Conservation (phyloP, 2,113 vertebrate genomes). For the Isurus oxyrinchus region DNA sequence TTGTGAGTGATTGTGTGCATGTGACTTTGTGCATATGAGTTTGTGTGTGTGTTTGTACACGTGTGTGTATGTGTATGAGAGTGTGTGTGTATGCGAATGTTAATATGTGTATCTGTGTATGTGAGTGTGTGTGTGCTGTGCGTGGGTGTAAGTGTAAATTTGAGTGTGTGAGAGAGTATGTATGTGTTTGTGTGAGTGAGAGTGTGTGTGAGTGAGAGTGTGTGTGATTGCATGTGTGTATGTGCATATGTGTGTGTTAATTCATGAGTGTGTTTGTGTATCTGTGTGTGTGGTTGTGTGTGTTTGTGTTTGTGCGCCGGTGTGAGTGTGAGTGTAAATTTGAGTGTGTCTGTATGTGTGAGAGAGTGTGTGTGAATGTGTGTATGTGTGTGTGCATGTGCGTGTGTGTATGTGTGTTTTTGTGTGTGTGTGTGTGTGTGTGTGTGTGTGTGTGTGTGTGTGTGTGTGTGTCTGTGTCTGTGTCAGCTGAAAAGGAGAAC, state of each 20-base stretch:
- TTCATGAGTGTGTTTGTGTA: too few relatives aligned
- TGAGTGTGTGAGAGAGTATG: background rate
- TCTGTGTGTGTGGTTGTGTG: background rate
- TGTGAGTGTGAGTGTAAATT: too few relatives aligned
- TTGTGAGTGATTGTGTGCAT: too few relatives aligned
- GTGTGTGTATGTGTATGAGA: too few relatives aligned
- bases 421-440: background rate
- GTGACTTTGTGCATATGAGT: too few relatives aligned
- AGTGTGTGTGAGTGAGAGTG: background rate
- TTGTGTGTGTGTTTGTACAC: too few relatives aligned
- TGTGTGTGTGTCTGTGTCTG: background rate
- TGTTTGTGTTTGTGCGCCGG: background rate
- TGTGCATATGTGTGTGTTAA: too few relatives aligned
- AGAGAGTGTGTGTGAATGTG: background rate
- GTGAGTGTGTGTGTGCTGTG: too few relatives aligned
- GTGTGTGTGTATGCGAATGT: too few relatives aligned
- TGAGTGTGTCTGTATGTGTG: background rate
- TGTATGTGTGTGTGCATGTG: background rate
- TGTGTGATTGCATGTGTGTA: background rate
- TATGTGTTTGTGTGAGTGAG: too few relatives aligned
- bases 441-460: background rate
- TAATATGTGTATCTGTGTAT: too few relatives aligned
- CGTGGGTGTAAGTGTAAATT: too few relatives aligned
- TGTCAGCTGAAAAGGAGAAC: background rate
- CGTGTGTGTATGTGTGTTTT: background rate